Evolutionary conservation across 2,888 invertebrate species (phyloP), one percentile per base, ranked within the genome.

Genomic region (Lasioglossum morio): DNA sequence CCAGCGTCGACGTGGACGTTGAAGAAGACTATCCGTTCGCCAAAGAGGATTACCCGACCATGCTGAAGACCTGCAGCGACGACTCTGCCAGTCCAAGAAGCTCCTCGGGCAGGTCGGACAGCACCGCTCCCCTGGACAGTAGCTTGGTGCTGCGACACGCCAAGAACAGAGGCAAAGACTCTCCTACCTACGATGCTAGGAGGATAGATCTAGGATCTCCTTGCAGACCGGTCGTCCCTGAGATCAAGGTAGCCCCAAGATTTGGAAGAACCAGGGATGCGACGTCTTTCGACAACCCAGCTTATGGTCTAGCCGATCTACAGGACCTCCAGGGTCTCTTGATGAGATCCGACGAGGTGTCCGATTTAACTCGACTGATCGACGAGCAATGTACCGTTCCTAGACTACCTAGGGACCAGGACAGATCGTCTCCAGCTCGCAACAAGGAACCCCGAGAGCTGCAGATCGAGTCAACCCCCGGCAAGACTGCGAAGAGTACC

Each of bases 11-110:
- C 48, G 57, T 72, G 4, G 89, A 88, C 88, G 91, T 92, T 10
- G 95, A 95, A 82, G 95, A 95, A 86, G 95, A 95, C 72, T 95
- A 95, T 57, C 95, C 95, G 0, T 95, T 95, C 82, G 95, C 95
- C n/a, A 95, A 95, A 78, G 95, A 95, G 82, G 95, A 95, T 80
- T 95, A 95, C 76, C 95, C 95, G 14, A 95, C 95, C 1, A 95
- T 95, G 94, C 88, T 95, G 4, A 95, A 95, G 79, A 94, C 94
- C 4, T 95, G 95, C 88, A 95, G 95, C 91, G 95, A 95, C 88
- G 94, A 94, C 78, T 95, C 95, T 14, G 94, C 95, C 3, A 95
- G 95, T 81, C 95, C 95, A 5, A 90, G 95, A 69, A 95, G 95
- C 76, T 95, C 95, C 0, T 95, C 95, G 4, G 94, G 95, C 0